Conservation (phyloP, 2,888 invertebrate genomes). For the Ditylenchus weischeri region DNA sequence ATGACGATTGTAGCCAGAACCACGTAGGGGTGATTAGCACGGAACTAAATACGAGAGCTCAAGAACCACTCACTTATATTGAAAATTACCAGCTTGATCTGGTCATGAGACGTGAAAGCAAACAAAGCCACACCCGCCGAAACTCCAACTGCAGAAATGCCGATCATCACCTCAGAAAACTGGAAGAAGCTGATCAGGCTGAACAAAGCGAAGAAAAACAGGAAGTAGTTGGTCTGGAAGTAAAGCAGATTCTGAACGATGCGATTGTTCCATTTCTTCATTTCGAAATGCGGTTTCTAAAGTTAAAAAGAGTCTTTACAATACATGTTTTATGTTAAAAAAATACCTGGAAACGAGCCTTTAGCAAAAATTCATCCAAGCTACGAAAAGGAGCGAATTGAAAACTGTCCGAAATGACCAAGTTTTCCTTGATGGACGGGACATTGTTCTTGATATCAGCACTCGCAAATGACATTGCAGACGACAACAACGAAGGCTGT, state of each 20-base stretch:
- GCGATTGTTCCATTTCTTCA: slow-evolving; percentile 64
- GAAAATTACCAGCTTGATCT: slow-evolving; percentile 17
- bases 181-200: slow-evolving; percentile 17
- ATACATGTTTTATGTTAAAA: background rate
- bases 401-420: slow-evolving; percentile 12
- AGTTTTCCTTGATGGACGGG: background rate
- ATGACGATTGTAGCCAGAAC: slow-evolving; percentile 66
- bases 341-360: slow-evolving; percentile 75
- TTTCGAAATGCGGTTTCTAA: slow-evolving; percentile 11
- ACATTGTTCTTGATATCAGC: no score
- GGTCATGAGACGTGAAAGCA: slow-evolving; percentile 20
- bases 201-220: slow-evolving; percentile 12
- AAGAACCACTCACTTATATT: background rate
- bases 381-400: slow-evolving; percentile 61
- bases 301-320: background rate
- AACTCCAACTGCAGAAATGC: slow-evolving; percentile 18
- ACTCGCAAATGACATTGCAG: no score
- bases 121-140: slow-evolving; percentile 11
- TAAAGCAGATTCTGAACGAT: slow-evolving; percentile 75
- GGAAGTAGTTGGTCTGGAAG: slow-evolving; percentile 77
- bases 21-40: slow-evolving; percentile 67
- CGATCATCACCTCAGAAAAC: slow-evolving; percentile 22
- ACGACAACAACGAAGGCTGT: no score
- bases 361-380: slow-evolving; percentile 74
- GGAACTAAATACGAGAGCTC: slow-evolving; percentile 33